Evolutionary conservation across 2,797 vertebrate genomes (phyloP), one percentile per base, ranked within the genome.

Genomic region (Centroberyx gerrardi): DNA sequence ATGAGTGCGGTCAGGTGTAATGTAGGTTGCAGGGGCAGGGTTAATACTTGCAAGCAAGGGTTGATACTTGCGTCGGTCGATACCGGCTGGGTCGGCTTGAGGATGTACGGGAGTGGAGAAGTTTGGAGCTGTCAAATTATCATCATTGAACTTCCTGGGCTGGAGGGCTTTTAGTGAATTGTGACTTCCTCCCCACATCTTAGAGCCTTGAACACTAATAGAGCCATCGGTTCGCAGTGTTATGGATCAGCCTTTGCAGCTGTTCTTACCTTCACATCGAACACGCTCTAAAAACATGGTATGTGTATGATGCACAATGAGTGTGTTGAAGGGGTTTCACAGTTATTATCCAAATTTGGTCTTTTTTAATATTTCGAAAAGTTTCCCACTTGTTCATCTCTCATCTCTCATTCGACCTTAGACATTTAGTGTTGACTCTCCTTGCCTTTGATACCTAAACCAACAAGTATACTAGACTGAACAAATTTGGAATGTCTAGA

Each of bases 1-100:
- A 88, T 58, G 58, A 80, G 62, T 67, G 72, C 2, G 48, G 48
- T 76, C 71, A 84, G 86, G 64, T 79, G 72, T 88, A 87, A 82
- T 82, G 73, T 17, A 60, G 8, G 29, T 70, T 15, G 22, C 7
- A 6, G 51, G 55, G 17, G 38, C 9, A 56, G 54, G 78, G 76
- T 7, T 55, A 48, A 74, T 65, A 38, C 48, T 49, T 48, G 55
- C 52, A n/a, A n/a, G n/a, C n/a, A n/a, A 18, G 54, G 78, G 76
- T 7, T 55, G 52, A 74, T 65, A 38, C 48, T 49, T 48, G 55
- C 52, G 28, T 22, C 36, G 38, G 3, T 22, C n/a, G 38, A 40
- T 40, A 61, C 58, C 8, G 28, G 10, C 31, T 3, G 7, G 6
- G 38, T 7, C 38, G 10, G 38, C 38, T 40, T 40, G 8, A 40